phyloP scores from a whole-genome alignment of 2,888 invertebrate genomes.

The Cacoxenus indagator region DNA sequence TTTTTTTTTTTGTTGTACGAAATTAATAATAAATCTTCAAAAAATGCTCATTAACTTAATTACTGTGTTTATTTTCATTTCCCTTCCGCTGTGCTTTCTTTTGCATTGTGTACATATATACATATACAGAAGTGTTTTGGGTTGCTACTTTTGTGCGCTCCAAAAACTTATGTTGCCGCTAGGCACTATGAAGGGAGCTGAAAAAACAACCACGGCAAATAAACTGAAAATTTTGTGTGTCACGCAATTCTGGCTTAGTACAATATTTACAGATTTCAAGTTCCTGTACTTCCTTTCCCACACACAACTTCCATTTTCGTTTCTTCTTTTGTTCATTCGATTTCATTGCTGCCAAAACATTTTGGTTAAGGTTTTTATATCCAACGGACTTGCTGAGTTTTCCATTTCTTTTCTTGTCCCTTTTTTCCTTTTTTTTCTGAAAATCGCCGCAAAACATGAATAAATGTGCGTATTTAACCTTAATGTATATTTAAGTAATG shows the following conservation, averaged over 20 bases:
- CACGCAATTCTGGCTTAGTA: constrained; percentile 53
- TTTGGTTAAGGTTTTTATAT: constrained; percentile 10
- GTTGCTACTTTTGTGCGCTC: not conserved
- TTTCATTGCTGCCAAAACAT: constrained; percentile 1
- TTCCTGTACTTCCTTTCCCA: constrained; percentile 18
- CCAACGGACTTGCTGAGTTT: not conserved
- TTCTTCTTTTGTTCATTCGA: not conserved
- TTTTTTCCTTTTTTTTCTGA: constrained; percentile 18
- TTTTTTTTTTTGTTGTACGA: constrained; percentile 29
- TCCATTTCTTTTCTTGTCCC: not conserved
- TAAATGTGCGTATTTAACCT: constrained; percentile 60
- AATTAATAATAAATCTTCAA: constrained; percentile 63
- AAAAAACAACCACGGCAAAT: not conserved
- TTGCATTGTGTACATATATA: too few relatives aligned
- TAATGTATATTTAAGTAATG: constrained; percentile 66
- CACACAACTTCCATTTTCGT: not conserved
- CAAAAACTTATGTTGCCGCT: not conserved
- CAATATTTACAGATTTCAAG: constrained; percentile 6
- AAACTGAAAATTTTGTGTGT: constrained; percentile 43
- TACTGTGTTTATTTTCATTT: constrained; percentile 66
- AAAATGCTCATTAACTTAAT: constrained; percentile 66
- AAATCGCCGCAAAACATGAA: constrained; percentile 58
- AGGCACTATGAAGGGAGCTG: not conserved
- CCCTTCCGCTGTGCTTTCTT: constrained; percentile 49
- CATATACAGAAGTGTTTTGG: too few relatives aligned